phyloP scores from a whole-genome alignment of 35 echinoderm and acorn worm genomes.

The Ptychodera flava region DNA sequence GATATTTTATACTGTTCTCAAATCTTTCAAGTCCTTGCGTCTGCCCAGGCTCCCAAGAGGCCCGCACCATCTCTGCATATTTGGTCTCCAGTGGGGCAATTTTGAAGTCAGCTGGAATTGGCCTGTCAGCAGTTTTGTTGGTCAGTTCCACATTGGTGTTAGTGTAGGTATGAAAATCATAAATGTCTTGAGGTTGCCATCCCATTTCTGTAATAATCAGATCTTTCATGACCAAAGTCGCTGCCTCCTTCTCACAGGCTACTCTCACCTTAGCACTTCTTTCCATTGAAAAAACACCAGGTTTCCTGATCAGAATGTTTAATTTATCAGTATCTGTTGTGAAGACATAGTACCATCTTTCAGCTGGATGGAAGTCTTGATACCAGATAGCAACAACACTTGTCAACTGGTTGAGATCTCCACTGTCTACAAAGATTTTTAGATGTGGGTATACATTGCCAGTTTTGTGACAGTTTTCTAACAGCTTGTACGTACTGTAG shows the following conservation, averaged over 20 bases:
- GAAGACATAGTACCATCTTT: neutral
- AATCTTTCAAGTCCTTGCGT: neutral
- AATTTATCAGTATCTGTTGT: neutral
- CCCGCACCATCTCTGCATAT: neutral
- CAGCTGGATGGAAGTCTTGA: neutral
- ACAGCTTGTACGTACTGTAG: neutral
- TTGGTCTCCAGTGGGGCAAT: neutral
- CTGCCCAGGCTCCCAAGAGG: neutral
- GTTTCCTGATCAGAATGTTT: neutral
- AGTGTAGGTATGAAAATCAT: neutral
- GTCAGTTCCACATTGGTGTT: neutral
- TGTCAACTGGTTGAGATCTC: neutral
- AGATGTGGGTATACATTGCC: neutral
- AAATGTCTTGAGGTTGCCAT: neutral
- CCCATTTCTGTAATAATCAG: neutral
- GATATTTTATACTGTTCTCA: neutral
- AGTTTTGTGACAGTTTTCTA: neutral
- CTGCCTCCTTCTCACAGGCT: neutral
- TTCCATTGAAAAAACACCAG: neutral
- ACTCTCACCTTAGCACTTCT: no score
- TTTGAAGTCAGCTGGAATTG: neutral
- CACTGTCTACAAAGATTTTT: neutral
- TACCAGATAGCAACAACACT: neutral
- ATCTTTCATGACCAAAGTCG: neutral
- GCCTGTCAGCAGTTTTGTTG: neutral